These are phyloP conservation scores for Lithophane socia DNA, from an alignment of 2,888 invertebrate species.

Conservation along the genomic window DNA sequence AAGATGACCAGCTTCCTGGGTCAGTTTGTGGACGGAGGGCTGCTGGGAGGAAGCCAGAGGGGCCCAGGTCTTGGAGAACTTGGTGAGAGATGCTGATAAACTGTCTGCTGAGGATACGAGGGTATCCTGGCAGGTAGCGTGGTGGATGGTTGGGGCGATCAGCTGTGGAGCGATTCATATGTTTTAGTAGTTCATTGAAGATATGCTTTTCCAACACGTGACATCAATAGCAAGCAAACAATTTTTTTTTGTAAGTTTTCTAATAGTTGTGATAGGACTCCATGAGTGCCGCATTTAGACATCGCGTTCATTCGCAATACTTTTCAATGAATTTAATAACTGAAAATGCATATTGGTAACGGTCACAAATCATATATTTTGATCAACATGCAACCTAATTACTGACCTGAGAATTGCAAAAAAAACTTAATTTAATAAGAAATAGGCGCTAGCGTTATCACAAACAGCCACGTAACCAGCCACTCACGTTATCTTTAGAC, in stretches of 20 bases:
- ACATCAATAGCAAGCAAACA: background rate
- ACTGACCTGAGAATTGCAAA: too few species aligned
- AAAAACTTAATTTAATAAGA: too few species aligned
- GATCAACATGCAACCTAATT: too few species aligned
- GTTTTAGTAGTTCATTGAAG: background rate
- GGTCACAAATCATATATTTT: too few species aligned
- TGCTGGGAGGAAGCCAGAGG: slow-evolving; percentile 67
- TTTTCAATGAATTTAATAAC: too few species aligned
- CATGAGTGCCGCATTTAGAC: background rate
- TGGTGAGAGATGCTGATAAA: slow-evolving; percentile 68
- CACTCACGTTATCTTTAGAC: background rate
- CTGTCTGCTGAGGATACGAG: slow-evolving; percentile 73
- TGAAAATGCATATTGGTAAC: background rate
- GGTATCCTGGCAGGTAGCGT: slow-evolving; percentile 73
- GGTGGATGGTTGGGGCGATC: slow-evolving; percentile 78
- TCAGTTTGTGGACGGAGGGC: slow-evolving; percentile 65
- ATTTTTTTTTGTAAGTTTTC: too few species aligned
- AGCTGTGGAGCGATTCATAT: slow-evolving; percentile 66
- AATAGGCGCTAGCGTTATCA: background rate
- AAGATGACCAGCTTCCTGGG: slow-evolving; percentile 63
- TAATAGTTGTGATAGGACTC: too few species aligned
- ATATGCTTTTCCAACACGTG: background rate
- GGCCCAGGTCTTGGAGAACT: slow-evolving; percentile 71
- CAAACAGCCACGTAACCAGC: background rate
- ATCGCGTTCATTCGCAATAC: too few species aligned